Evolutionary conservation across 2,888 invertebrate genomes (phyloP), one percentile per base, ranked within the genome.

Genomic region (Oxyteleia sp.): DNA sequence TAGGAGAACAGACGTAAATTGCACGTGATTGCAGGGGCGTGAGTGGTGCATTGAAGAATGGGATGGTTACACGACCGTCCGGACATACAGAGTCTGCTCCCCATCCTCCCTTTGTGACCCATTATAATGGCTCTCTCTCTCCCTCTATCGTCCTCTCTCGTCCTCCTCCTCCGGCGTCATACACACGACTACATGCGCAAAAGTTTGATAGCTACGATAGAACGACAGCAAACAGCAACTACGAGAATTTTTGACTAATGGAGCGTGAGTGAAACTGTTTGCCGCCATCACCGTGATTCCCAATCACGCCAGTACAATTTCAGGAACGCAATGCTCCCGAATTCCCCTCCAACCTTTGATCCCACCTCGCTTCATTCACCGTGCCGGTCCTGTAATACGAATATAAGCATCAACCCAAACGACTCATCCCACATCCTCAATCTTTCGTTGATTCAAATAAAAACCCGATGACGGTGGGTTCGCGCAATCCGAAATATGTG

Each of bases 201-300:
- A 75, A 75, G 82, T 82, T 76, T 71, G 84, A 80, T 84, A 79
- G 84, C 74, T 72, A 59, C 80, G 76, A 74, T 75, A 76, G 76
- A 72, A 80, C 82, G 84, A 87, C 85, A 81, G 84, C 79, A 85
- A 86, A 84, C 86, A 85, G 72, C 75, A 59, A 78, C 85, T 80
- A 69, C 69, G 82, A 80, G 64, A 80, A 85, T 85, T 85, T 85
- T 85, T 82, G 85, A 90, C 90, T 91, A 92, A 92, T 92, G 91
- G 90, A 89, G 90, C 90, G 89, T 90, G 90, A 91, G 88, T 84
- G 88, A 89, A 88, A 89, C 89, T 89, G 89, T 91, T 90, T 89
- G 88, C 88, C 87, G 85, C 87, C 86, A 89, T 89, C 89, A 88
- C 83, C 89, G 87, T 89, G 86, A 88, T 86, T 88, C 88, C 78